Evolutionary conservation across 1,140 invertebrate species (phyloP).

Genomic region (Physella acuta): DNA sequence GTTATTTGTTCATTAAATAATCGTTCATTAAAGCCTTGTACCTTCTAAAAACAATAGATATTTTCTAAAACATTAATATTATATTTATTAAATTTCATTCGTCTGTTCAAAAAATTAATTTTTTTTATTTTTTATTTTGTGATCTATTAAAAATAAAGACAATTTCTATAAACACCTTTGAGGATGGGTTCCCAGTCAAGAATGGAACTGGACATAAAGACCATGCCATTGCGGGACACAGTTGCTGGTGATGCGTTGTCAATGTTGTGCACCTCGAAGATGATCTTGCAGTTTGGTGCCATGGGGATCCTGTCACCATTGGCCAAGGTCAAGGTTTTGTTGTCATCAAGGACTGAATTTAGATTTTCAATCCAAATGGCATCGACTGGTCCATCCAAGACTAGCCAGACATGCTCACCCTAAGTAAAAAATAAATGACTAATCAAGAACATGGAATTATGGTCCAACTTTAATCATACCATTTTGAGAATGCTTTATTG

Average conservation of each 20-base stretch:
- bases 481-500: too few species aligned
- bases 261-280: constrained; percentile 93
- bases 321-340: constrained; percentile 81
- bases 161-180: constrained; percentile 66
- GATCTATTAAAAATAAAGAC: too few species aligned
- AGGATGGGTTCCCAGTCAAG: constrained; percentile 86
- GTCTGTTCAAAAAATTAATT: too few species aligned
- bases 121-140: too few species aligned
- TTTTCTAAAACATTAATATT: too few species aligned
- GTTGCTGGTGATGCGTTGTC: constrained; percentile 95
- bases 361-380: constrained; percentile 63
- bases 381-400: constrained; percentile 61
- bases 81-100: too few species aligned
- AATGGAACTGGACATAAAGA: constrained; percentile 95
- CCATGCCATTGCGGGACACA: constrained; percentile 92
- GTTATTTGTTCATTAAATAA: too few species aligned
- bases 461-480: too few species aligned
- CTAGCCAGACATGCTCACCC: constrained; percentile 60
- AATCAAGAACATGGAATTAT: too few species aligned
- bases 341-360: constrained; percentile 62
- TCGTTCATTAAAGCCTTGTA: too few species aligned
- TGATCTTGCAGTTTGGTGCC: constrained; percentile 89
- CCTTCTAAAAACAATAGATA: too few species aligned
- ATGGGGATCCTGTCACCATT: constrained; percentile 94
- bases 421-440: constrained; percentile 30